Evolutionary conservation across 2,888 invertebrate genomes (phyloP).

Genomic region (Polyploca ridens): DNA sequence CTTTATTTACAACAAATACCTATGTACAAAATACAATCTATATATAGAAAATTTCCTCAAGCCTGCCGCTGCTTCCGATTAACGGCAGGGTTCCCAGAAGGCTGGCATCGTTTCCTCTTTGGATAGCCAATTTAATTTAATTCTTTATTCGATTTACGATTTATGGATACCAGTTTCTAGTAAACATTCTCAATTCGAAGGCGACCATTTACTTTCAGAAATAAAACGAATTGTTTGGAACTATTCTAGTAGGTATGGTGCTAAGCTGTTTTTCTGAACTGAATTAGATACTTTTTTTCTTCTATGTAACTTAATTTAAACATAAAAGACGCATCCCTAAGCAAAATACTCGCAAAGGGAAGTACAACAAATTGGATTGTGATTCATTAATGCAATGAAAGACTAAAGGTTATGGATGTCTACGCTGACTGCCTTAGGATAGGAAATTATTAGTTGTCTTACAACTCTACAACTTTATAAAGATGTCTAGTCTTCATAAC

Average conservation of each 20-base stretch:
- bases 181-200: not conserved
- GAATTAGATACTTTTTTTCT: too few relatives aligned
- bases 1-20: too few relatives aligned
- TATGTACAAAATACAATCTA: too few relatives aligned
- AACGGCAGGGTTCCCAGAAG: too few relatives aligned
- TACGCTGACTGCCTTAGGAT: not conserved
- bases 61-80: too few relatives aligned
- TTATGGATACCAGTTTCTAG: not conserved
- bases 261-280: too few relatives aligned
- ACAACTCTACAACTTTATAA: not conserved
- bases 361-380: not conserved
- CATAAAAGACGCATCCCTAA: not conserved
- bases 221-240: not conserved
- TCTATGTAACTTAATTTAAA: too few relatives aligned
- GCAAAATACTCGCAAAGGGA: not conserved
- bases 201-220: not conserved
- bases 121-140: too few relatives aligned
- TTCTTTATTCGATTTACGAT: not conserved
- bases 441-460: not conserved
- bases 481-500: not conserved
- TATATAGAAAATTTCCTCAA: too few relatives aligned
- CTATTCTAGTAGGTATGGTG: too few relatives aligned
- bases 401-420: conserved; percentile 1
- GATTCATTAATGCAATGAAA: not conserved
- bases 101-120: too few relatives aligned